Evolutionary conservation across 2,888 invertebrate species (phyloP), one percentile per base, ranked within the genome.

Genomic region (Adelognathus sp.): DNA sequence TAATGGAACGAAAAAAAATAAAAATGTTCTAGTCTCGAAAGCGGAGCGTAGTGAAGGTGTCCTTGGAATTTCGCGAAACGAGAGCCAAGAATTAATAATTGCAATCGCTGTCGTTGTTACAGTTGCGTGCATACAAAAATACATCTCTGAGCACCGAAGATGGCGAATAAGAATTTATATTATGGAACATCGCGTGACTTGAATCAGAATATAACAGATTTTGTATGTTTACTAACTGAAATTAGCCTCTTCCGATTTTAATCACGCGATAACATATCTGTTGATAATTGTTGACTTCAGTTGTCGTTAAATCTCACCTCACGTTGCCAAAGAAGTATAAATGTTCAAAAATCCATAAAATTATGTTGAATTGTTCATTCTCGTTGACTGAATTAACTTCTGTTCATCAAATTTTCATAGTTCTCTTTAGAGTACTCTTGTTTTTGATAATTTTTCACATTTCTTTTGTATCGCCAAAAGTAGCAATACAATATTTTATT

Each of bases 81-180:
- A n/a, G 46, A 75, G 44, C 69, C 69, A 56, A 69, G 63, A 69
- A 63, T 36, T 7, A 16, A 21, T n/a, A n/a, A 3, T 21, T 9
- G 61, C 52, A 36, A 61, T 16, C 33, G 21, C 11, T 54, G 29
- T 21, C n/a, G 29, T 41, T 44, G 33, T n/a, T 33, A 21, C 18
- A 31, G 31, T 33, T 46, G 31, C 27, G 9, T n/a, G n/a, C 21
- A 58, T 58, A 21, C 5, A 41, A 29, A 44, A 67, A 67, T 56
- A 31, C 14, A 36, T 21, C 18, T 27, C 31, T 6, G 2, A 44
- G 24, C n/a, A 36, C 16, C n/a, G 9, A 14, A 56, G 16, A n/a
- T n/a, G n/a, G n/a, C n/a, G n/a, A n/a, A n/a, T n/a, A n/a, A n/a
- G n/a, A n/a, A n/a, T n/a, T n/a, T n/a, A n/a, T n/a, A n/a, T n/a